phyloP scores from a whole-genome alignment of 1,140 invertebrate genomes.

The Drosophila insularis region DNA sequence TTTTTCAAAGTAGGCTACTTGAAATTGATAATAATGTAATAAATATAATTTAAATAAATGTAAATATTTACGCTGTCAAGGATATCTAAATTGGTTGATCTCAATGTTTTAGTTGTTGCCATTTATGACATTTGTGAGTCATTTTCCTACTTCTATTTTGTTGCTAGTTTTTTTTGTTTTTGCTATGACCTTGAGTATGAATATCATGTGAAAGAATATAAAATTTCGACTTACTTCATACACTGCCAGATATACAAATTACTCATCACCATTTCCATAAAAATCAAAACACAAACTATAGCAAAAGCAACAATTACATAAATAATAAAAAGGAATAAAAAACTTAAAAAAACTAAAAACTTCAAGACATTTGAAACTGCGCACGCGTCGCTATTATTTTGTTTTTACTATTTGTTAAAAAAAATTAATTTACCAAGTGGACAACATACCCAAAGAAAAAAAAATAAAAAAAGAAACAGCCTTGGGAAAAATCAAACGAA shows the following conservation, averaged over 20 bases:
- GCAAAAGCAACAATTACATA: conserved; percentile 12
- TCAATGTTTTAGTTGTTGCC: not conserved
- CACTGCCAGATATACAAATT: conserved; percentile 30
- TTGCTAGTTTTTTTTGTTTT: conserved; percentile 4
- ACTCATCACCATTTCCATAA: conserved; percentile 40
- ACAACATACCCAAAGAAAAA: not conserved
- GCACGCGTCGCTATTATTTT: conserved; percentile 46
- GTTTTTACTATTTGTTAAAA: conserved; percentile 24
- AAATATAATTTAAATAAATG: no score
- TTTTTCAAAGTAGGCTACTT: no score
- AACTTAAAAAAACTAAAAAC: conserved; percentile 5
- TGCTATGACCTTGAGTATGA: conserved; percentile 13
- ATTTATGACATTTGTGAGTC: not conserved
- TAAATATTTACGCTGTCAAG: no score
- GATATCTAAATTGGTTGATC: not conserved
- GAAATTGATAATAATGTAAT: no score
- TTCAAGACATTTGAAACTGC: conserved; percentile 44
- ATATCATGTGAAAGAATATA: conserved; percentile 4
- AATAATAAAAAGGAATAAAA: conserved; percentile 22
- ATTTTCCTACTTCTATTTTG: not conserved
- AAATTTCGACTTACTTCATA: not conserved
- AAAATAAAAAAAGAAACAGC: not conserved
- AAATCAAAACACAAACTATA: conserved; percentile 44
- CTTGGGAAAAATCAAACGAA: not conserved
- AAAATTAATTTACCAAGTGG: conserved; percentile 27